Percentiles rank a stretch among this genome's conserved stretches.
phyloP scores from a whole-genome alignment of 2,113 vertebrate species.

The Thinocorus orbignyianus region DNA sequence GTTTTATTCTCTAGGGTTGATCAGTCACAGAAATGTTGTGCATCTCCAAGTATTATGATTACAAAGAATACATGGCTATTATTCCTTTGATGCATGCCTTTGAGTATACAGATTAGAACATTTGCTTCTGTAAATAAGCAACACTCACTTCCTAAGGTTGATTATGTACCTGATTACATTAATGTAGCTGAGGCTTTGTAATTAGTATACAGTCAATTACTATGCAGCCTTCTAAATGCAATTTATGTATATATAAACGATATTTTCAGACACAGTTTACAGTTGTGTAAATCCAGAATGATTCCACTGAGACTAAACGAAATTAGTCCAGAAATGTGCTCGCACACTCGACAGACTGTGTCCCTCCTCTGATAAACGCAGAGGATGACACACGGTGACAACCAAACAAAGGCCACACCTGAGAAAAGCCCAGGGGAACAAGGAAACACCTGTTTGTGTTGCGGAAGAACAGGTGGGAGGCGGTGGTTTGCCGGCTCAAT shows the following conservation, averaged over 20 bases:
- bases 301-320: not conserved
- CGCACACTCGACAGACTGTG: not conserved
- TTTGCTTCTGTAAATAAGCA: conserved; percentile 53
- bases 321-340: not conserved
- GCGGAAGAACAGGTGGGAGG: conserved; percentile 54
- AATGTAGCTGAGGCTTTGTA: not conserved
- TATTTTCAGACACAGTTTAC: not conserved
- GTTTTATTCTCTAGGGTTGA: not conserved
- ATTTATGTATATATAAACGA: not conserved
- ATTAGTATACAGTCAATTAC: not conserved
- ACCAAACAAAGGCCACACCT: conserved; percentile 39
- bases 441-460: conserved; percentile 28
- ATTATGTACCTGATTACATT: conserved; percentile 22
- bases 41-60: not conserved
- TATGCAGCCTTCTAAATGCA: not conserved
- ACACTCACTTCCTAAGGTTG: conserved; percentile 10
- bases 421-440: conserved; percentile 1
- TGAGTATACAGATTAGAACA: conserved; percentile 32
- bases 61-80: not conserved
- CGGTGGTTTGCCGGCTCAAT: conserved; percentile 26
- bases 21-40: not conserved
- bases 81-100: conserved; percentile 1
- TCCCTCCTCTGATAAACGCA: not conserved
- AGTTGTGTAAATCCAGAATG: not conserved
- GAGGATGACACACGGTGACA: not conserved